These are phyloP conservation scores for Indicator indicator DNA, from an alignment of 2,113 vertebrate species.

Conservation along the genomic window DNA sequence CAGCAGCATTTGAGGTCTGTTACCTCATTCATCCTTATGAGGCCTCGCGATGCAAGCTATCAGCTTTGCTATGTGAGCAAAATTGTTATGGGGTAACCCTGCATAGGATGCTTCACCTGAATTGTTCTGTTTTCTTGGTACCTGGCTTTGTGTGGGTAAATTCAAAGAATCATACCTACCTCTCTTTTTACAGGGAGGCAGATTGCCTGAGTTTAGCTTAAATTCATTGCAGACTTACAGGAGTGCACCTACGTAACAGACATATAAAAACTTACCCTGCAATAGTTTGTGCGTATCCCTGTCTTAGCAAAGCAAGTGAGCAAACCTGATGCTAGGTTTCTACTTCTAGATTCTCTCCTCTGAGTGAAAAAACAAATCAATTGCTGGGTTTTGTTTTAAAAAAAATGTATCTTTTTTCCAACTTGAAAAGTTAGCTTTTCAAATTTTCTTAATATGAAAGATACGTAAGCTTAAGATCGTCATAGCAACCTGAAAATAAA, in stretches of 20 bases:
- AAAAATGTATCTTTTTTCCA: neutral
- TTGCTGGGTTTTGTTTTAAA: neutral
- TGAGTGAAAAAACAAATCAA: neutral
- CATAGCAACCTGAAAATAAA: neutral
- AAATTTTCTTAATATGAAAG: neutral
- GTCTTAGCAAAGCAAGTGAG: neutral
- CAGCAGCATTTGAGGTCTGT: neutral
- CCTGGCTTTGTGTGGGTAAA: neutral
- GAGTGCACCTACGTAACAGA: neutral
- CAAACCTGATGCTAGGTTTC: neutral
- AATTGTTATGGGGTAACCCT: neutral
- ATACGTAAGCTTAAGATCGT: neutral
- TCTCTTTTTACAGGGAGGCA: neutral
- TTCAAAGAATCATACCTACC: neutral
- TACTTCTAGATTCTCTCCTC: neutral
- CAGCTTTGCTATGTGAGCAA: neutral
- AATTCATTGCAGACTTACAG: neutral
- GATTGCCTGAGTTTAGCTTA: neutral
- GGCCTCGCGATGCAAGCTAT: neutral
- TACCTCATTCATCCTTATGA: neutral
- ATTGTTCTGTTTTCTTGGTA: neutral
- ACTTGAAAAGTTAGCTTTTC: neutral
- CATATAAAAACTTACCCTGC: fast-evolving
- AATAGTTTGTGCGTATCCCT: neutral
- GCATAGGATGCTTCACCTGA: neutral